Evolutionary conservation across 2,797 vertebrate species (phyloP).

Genomic region (Anguilla marmorata): DNA sequence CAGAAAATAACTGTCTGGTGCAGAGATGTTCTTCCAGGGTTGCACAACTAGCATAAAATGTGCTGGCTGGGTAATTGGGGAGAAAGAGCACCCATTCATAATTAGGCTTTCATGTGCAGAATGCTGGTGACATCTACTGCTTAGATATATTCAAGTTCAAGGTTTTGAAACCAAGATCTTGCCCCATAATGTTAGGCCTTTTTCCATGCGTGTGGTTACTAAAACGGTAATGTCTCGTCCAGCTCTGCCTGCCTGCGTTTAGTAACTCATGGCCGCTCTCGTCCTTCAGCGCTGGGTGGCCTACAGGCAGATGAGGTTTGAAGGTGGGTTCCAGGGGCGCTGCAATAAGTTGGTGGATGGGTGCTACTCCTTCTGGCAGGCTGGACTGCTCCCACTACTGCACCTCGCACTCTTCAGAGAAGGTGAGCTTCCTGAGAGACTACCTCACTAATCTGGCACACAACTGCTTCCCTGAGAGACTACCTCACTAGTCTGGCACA

Average conservation of each 20-base stretch:
- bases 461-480: too few species aligned
- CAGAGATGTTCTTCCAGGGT: background rate
- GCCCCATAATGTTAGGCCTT: background rate
- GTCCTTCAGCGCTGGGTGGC: slow-evolving; percentile 85
- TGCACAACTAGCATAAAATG: background rate
- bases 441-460: too few species aligned
- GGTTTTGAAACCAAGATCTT: too few species aligned
- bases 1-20: background rate
- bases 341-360: slow-evolving; percentile 97
- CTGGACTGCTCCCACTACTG: slow-evolving; percentile 88
- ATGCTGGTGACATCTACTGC: background rate
- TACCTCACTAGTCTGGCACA: background rate
- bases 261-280: slow-evolving; percentile 7
- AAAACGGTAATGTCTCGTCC: background rate
- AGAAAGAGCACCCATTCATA: background rate
- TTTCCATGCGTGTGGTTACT: background rate
- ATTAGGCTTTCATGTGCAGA: background rate
- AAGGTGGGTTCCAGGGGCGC: slow-evolving; percentile 96
- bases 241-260: background rate
- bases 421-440: slow-evolving; percentile 64
- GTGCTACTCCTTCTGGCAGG: slow-evolving; percentile 99
- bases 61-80: background rate
- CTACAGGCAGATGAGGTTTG: slow-evolving; percentile 90
- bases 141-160: background rate
- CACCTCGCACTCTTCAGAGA: slow-evolving; percentile 85